Evolutionary conservation across 2,888 invertebrate species (phyloP).

Genomic region (Dilophus febrilis): DNA sequence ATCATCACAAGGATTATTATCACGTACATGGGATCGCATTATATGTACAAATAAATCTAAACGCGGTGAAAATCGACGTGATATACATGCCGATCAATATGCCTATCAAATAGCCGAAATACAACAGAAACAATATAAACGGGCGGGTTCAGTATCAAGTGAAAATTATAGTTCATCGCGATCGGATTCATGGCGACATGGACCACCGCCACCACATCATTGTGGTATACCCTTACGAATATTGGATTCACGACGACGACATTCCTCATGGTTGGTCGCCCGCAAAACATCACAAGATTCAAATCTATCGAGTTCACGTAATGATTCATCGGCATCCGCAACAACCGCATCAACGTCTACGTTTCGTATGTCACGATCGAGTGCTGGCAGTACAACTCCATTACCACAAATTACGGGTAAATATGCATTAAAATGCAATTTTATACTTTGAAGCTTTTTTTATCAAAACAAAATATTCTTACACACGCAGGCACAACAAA

Average conservation of each 20-base stretch:
- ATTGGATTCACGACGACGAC: constrained; percentile 58
- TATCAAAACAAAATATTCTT: too few species aligned
- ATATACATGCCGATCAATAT: constrained; percentile 44
- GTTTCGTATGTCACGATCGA: constrained; percentile 75
- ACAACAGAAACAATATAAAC: constrained; percentile 55
- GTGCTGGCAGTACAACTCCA: constrained; percentile 39
- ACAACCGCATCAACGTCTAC: constrained; percentile 82
- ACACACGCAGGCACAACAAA: constrained; percentile 5
- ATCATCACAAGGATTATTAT: constrained; percentile 10
- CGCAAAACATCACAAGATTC: constrained; percentile 85
- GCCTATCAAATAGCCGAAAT: constrained; percentile 61
- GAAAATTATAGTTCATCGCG: constrained; percentile 80
- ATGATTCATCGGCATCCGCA: constrained; percentile 81
- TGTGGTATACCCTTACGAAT: constrained; percentile 61
- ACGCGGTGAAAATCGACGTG: constrained; percentile 24
- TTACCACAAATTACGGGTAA: constrained; percentile 28
- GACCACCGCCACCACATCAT: constrained; percentile 45
- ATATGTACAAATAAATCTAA: constrained; percentile 14
- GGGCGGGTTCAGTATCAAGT: constrained; percentile 70
- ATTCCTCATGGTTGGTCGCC: constrained; percentile 80
- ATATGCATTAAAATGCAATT: too few species aligned
- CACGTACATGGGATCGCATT: constrained; percentile 31
- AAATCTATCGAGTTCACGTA: constrained; percentile 73
- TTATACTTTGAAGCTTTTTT: too few species aligned
- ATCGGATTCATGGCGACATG: constrained; percentile 73